These are phyloP conservation scores for Eupithecia pulchellata DNA, from an alignment of 2,888 invertebrate genomes.

Conservation along the genomic window DNA sequence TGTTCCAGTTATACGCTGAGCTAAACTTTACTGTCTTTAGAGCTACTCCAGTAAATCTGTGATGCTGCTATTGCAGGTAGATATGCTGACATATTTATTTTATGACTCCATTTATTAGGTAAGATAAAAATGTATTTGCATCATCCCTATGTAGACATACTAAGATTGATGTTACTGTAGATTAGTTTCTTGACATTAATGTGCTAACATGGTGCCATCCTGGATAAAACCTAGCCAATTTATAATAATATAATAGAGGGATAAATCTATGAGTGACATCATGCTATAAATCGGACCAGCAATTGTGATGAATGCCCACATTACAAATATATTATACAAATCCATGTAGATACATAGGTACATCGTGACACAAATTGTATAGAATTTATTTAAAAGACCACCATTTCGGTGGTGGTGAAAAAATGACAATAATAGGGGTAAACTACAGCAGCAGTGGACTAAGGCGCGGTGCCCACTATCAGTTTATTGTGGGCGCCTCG, in stretches of 20 bases:
- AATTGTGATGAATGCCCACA: not conserved
- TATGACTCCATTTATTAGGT: not conserved
- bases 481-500: too few relatives aligned
- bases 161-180: not conserved
- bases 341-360: too few relatives aligned
- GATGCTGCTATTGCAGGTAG: not conserved
- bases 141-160: not conserved
- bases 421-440: too few relatives aligned
- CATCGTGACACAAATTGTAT: not conserved
- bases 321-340: not conserved
- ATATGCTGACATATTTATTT: not conserved
- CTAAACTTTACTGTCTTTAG: not conserved
- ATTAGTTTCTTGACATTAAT: not conserved
- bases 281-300: not conserved
- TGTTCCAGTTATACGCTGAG: not conserved
- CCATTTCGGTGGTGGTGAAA: too few relatives aligned
- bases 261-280: not conserved
- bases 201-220: not conserved
- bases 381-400: not conserved
- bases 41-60: not conserved
- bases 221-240: not conserved
- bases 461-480: too few relatives aligned
- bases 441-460: not conserved
- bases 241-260: too few relatives aligned
- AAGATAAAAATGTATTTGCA: not conserved